These are phyloP conservation scores for Tyto alba DNA, from an alignment of 2,113 vertebrate species.

Conservation along the genomic window DNA sequence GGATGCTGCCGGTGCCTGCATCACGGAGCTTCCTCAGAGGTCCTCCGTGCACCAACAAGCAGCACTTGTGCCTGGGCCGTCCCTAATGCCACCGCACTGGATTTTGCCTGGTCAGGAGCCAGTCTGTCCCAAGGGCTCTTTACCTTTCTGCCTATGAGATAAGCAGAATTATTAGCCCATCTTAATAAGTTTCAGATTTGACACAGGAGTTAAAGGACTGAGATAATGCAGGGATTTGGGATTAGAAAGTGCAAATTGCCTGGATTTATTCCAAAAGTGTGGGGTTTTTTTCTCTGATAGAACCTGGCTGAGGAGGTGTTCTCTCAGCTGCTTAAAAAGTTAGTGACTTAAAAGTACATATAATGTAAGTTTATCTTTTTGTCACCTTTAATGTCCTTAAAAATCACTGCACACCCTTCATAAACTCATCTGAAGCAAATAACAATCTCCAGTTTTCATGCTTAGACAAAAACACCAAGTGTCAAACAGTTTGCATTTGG, in stretches of 20 bases:
- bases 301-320: not conserved
- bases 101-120: not conserved
- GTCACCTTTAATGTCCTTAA: not conserved
- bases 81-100: rapidly evolving
- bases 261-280: not conserved
- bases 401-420: not conserved
- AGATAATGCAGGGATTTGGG: not conserved
- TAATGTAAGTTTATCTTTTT: not conserved
- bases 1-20: not conserved
- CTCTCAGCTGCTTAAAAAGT: not conserved
- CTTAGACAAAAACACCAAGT: not conserved
- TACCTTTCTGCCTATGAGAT: not conserved
- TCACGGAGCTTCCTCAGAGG: not conserved
- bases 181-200: not conserved
- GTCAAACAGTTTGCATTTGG: not conserved
- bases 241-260: not conserved
- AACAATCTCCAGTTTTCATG: not conserved
- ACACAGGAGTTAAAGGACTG: not conserved
- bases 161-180: not conserved
- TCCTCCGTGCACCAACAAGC: not conserved
- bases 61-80: not conserved
- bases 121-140: not conserved
- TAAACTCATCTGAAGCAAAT: not conserved
- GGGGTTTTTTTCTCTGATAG: not conserved
- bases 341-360: not conserved